Base-by-base conservation (phyloP, 2,113 vertebrate species). In the Hippocampus guttulatus region DNA sequence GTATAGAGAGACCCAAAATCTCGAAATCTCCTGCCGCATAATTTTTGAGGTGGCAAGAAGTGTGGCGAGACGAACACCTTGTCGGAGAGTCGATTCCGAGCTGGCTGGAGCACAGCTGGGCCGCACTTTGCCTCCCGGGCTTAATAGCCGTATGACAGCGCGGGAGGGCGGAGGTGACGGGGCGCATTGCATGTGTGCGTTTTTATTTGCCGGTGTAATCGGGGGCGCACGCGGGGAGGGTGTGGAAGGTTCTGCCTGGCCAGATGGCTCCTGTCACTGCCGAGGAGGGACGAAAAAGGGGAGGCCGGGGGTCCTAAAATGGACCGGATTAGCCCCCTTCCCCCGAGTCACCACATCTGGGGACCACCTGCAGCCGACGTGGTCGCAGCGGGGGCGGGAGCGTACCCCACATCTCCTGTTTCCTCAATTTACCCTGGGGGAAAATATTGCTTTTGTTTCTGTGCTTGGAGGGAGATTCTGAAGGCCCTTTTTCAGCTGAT, bases 311-410 rank as follows among this genome's bases (percentile, higher is more conserved):
- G 68, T 69, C 78, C 74, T 80, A 49, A 78, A 86, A 77, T 58
- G 82, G 60, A 69, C 80, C 76, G 75, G 77, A 89, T 85, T 80
- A 83, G 82, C 81, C 80, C 84, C 71, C 84, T 85, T 83, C 85
- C 85, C 79, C 81, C 75, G 84, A 81, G 85, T 82, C 85, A 65
- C 81, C 82, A 91, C 90, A 92, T 92, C 90, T 93, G 92, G 88
- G 87, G 87, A 78, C 89, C 89, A 91, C 91, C 90, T 92, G 90
- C 88, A 86, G 83, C 85, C 82, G 85, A 73, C 78, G 75, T 76
- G 14, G 27, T 75, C 5, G 75, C 30, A 3, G 70, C 15, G 49
- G 49, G 49, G 49, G 18, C 0, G 49, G 52, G 52, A 2, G 52
- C 23, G 52, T n/a, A 21, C 52, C 52, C 21, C n/a, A 33, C 33